These are phyloP conservation scores for Alethe diademata DNA, from an alignment of 2,113 vertebrate genomes.

Conservation along the genomic window DNA sequence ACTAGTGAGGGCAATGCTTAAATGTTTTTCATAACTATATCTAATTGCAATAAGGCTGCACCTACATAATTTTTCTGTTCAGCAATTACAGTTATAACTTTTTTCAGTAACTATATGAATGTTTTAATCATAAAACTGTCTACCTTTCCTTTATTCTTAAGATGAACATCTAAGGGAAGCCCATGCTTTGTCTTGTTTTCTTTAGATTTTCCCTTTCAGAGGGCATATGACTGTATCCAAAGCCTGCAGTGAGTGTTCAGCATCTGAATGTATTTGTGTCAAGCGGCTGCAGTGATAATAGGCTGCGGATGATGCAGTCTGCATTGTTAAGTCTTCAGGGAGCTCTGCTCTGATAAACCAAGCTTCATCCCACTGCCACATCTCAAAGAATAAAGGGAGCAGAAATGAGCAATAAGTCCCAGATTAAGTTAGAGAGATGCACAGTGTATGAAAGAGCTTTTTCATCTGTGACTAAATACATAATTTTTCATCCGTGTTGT, in stretches of 20 bases:
- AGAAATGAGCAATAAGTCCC: background rate
- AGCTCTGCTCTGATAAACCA: slow-evolving; percentile 19
- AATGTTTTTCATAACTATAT: background rate
- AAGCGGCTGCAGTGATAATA: slow-evolving; percentile 48
- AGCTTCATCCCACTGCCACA: slow-evolving; percentile 4
- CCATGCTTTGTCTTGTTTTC: background rate
- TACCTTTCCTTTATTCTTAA: background rate
- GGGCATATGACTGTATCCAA: background rate
- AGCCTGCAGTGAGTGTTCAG: slow-evolving; percentile 42
- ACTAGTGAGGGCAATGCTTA: background rate
- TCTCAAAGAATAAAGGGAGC: background rate
- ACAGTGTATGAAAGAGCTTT: background rate
- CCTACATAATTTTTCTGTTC: background rate
- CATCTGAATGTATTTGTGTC: slow-evolving; percentile 54
- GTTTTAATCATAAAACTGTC: background rate
- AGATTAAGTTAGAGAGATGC: background rate
- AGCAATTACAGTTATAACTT: background rate
- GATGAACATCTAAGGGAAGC: background rate
- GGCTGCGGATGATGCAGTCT: slow-evolving; percentile 59
- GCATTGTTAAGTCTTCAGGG: slow-evolving; percentile 35
- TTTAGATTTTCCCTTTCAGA: background rate
- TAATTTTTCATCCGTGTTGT: background rate
- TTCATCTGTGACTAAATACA: background rate
- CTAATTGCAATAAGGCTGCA: background rate
- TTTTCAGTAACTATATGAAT: background rate